Percentiles rank a stretch among this genome's conserved stretches.
Conservation (phyloP, 1,140 invertebrate species). For the Condylostylus longicornis region DNA sequence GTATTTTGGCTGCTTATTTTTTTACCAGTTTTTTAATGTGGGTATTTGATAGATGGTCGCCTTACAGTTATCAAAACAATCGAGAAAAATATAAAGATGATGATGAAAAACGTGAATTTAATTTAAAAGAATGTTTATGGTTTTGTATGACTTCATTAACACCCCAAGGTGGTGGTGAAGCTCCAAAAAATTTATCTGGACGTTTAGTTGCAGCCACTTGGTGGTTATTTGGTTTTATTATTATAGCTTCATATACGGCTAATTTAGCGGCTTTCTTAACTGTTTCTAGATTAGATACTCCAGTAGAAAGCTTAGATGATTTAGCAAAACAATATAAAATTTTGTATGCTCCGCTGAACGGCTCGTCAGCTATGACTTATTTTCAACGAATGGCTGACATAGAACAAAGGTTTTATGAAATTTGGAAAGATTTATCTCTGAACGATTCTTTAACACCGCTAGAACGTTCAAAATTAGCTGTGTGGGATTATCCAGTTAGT, state of each 20-base stretch:
- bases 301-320: conserved; percentile 84
- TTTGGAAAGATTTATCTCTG: conserved; percentile 95
- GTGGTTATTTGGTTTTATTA: conserved; percentile 97
- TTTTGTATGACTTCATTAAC: conserved; percentile 98
- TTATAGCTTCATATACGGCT: conserved; percentile 96
- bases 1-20: conserved; percentile 87
- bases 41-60: conserved; percentile 90
- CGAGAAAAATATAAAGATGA: conserved; percentile 83
- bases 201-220: conserved; percentile 86
- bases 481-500: conserved; percentile 97
- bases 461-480: conserved; percentile 82
- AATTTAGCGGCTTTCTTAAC: conserved; percentile 91
- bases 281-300: conserved; percentile 79
- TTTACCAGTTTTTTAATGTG: conserved; percentile 90
- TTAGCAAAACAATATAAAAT: conserved; percentile 90
- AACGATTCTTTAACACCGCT: conserved; percentile 81
- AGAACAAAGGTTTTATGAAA: conserved; percentile 87
- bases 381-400: conserved; percentile 94
- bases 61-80: conserved; percentile 93
- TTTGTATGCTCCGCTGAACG: conserved; percentile 76
- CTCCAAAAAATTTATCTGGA: conserved; percentile 86
- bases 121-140: conserved; percentile 91
- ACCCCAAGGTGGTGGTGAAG: conserved; percentile 75
- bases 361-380: conserved; percentile 70
- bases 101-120: conserved; percentile 89